Evolutionary conservation across 2,797 vertebrate species (phyloP).

Genomic region (Synanceia verrucosa): DNA sequence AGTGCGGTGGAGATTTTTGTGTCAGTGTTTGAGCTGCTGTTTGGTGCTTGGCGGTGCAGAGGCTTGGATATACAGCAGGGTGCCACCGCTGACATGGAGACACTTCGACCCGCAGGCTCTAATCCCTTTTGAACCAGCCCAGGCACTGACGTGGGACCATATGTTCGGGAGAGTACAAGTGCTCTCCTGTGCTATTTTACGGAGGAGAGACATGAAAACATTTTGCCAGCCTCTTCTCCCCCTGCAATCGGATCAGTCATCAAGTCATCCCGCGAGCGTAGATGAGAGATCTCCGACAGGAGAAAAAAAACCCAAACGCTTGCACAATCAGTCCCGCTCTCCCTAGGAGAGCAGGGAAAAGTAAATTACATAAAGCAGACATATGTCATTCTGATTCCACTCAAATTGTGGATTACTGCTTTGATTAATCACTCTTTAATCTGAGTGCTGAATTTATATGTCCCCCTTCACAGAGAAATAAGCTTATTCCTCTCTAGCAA

Average conservation of each 20-base stretch:
- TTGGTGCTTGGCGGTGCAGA: constrained; percentile 34
- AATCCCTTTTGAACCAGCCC: constrained; percentile 76
- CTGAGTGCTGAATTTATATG: constrained; percentile 83
- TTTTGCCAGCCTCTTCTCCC: constrained; percentile 65
- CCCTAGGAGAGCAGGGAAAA: constrained; percentile 48
- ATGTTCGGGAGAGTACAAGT: constrained; percentile 67
- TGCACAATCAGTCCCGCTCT: constrained; percentile 44
- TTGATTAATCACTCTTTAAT: constrained; percentile 89
- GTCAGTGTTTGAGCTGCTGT: constrained; percentile 24
- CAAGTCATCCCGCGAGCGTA: constrained; percentile 66
- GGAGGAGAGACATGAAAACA: constrained; percentile 55
- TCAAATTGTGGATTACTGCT: constrained; percentile 85
- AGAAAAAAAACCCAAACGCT: constrained; percentile 25
- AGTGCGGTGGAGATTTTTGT: background rate
- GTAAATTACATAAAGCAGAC: constrained; percentile 83
- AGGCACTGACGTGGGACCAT: constrained; percentile 70
- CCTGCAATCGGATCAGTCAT: constrained; percentile 72
- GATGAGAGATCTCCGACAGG: constrained; percentile 58
- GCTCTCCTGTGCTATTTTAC: constrained; percentile 68
- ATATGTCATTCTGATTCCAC: constrained; percentile 80
- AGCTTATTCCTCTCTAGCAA: constrained; percentile 78
- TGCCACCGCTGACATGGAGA: constrained; percentile 73
- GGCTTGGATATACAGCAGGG: constrained; percentile 71
- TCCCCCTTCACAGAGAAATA: constrained; percentile 77
- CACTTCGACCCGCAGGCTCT: constrained; percentile 65